Base-by-base conservation (phyloP, 1,140 invertebrate species). In the Drosophila subobscura region DNA sequence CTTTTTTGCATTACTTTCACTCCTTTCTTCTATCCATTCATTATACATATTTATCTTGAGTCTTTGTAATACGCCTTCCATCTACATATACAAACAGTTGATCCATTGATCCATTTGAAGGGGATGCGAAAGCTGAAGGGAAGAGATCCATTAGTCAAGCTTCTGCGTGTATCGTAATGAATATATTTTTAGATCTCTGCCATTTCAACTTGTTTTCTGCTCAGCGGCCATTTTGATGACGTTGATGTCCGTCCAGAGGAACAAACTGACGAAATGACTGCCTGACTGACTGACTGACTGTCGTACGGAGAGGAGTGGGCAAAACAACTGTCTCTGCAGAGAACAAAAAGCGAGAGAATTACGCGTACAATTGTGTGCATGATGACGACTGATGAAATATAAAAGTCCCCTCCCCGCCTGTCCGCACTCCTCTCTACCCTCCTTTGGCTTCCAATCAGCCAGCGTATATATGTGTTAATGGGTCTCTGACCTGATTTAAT, bases 401-500 rank as follows among this genome's bases (percentile, higher is more conserved):
- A 45, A 46, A 63, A 45, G 8, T 40, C 56, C 51, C 68, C 56
- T 45, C 68, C 47, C 20, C 0, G n/a, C 0, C 46, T 20, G 16
- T 46, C 33, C 29, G 5, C 20, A 22, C 23, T 4, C 40, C 12
- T 6, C 37, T 8, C n/a, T n/a, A 14, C 25, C n/a, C 10, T 29
- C 47, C 2, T 50, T 7, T 10, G 5, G n/a, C n/a, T 3, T 5
- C 14, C 14, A 20, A 10, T 37, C 2, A 14, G 14, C 51, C 47
- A 52, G 27, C 60, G n/a, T 56, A 41, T 70, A 81, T 89, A 52
- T 89, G 85, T 89, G 85, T 89, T 89, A 89, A 89, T 89, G 85
- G 85, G 85, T 89, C 85, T 89, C 85, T 89, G 85, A 89, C 85
- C 85, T 89, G 85, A 89, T 89, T 89, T 88, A 89, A 89, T 84